Evolutionary conservation across 2,888 invertebrate species (phyloP).

Genomic region (Lasioglossum morio): DNA sequence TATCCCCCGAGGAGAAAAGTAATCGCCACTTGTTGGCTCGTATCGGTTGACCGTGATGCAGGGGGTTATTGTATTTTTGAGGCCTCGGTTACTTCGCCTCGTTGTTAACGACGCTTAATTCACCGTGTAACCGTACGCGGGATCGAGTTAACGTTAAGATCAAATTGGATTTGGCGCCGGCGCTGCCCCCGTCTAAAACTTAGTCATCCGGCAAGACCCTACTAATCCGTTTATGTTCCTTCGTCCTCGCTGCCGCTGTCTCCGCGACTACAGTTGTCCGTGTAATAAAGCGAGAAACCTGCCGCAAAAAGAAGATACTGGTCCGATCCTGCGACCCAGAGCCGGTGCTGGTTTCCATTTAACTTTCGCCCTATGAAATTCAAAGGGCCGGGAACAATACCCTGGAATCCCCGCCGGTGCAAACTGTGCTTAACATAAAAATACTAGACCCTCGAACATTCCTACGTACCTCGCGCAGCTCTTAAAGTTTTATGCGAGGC

Average conservation of each 20-base stretch:
- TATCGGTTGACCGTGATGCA: conserved; percentile 24
- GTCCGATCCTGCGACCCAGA: conserved; percentile 6
- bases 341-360: conserved; percentile 17
- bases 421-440: not conserved
- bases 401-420: not conserved
- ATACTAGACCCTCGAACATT: not conserved
- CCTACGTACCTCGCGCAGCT: not conserved
- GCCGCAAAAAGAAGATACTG: conserved; percentile 38
- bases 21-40: conserved; percentile 61
- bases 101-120: conserved; percentile 77
- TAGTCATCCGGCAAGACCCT: conserved; percentile 82
- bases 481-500: not conserved
- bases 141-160: conserved; percentile 83
- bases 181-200: conserved; percentile 80
- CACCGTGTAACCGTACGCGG: conserved; percentile 82
- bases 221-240: conserved; percentile 80
- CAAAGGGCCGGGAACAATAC: not conserved
- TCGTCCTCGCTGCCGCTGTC: conserved; percentile 66
- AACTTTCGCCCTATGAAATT: conserved; percentile 24
- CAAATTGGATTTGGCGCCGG: conserved; percentile 81
- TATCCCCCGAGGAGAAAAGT: not conserved
- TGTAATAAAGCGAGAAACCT: conserved; percentile 59
- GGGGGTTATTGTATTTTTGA: conserved; percentile 48
- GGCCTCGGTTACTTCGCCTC: conserved; percentile 37
- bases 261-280: conserved; percentile 55